Evolutionary conservation across 2,888 invertebrate genomes (phyloP).

Genomic region (Leptopilina syphax): DNA sequence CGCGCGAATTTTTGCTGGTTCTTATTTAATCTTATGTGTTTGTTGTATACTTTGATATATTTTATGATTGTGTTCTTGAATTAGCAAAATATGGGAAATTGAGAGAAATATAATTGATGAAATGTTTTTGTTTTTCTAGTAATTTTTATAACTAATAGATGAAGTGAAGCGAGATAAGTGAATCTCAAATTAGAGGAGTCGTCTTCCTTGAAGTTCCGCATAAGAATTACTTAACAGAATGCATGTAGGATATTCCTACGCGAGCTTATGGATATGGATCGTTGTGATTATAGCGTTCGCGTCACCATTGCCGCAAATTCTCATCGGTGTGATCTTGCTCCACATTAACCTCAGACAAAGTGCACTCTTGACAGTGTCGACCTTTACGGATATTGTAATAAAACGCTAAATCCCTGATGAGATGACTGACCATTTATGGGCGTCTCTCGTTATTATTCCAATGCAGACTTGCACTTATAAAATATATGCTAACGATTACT

Average conservation of each 20-base stretch:
- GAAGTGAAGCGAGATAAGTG: not conserved
- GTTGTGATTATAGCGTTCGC: conserved; percentile 50
- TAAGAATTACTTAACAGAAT: conserved; percentile 54
- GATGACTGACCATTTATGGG: conserved; percentile 29
- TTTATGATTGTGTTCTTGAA: not conserved
- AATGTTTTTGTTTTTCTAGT: not conserved
- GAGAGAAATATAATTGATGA: too few species aligned
- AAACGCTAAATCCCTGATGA: conserved; percentile 35
- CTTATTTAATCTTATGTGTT: too few species aligned
- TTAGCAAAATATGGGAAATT: not conserved
- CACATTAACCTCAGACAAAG: conserved; percentile 43
- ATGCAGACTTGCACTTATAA: not conserved
- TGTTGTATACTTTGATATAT: too few species aligned
- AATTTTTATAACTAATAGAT: not conserved
- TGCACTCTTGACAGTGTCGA: conserved; percentile 26
- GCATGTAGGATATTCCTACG: conserved; percentile 51
- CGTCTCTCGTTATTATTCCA: conserved; percentile 35
- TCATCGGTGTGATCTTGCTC: conserved; percentile 42
- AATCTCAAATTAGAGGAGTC: conserved; percentile 47
- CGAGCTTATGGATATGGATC: conserved; percentile 54
- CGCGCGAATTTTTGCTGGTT: too few species aligned
- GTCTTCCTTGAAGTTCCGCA: conserved; percentile 56
- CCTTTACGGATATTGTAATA: conserved; percentile 24
- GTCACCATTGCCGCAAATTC: conserved; percentile 25
- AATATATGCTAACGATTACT: conserved; percentile 20